Evolutionary conservation across 2,888 invertebrate genomes (phyloP), one percentile per base, ranked within the genome.

Genomic region (Heliconius cydno): DNA sequence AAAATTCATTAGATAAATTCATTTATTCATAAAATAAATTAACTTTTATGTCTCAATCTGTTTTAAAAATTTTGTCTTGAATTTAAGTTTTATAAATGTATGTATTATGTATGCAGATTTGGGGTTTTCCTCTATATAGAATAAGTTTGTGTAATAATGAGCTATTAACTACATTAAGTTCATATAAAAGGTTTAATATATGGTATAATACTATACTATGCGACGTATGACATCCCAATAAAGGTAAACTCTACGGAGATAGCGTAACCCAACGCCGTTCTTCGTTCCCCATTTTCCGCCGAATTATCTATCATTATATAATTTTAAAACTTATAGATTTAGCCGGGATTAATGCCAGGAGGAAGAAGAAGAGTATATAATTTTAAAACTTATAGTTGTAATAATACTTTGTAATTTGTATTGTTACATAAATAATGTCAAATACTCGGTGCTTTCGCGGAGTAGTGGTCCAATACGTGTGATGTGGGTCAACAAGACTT

Each of bases 401-500:
- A 22, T 68, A 22, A 68, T 19, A n/a, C 38, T n/a, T n/a, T n/a
- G n/a, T n/a, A n/a, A n/a, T n/a, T 38, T n/a, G 34, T 68, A 68
- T 41, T 15, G 41, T 60, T 28, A 60, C 13, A 63, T 9, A 38
- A 75, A 79, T 60, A 76, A 60, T 74, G 81, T 71, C 72, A 79
- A 66, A 79, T 81, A 82, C 70, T 46, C 70, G 25, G 76, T 82
- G 76, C 28, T 82, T 68, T 74, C 78, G 76, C 81, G 66, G 73
- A 76, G 78, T 78, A 80, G 80, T 84, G 57, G 74, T 80, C 34
- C 80, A 79, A 76, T 57, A 76, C 85, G 87, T 87, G 83, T 86
- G 87, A 76, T 85, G 87, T 87, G 83, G 87, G 87, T 87, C 86
- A 85, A 82, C 82, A 79, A 75, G 63, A 80, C 78, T 80, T 79